Base-by-base conservation (phyloP, 2,113 vertebrate species). In the Hypocryptadius cinnamomeus region DNA sequence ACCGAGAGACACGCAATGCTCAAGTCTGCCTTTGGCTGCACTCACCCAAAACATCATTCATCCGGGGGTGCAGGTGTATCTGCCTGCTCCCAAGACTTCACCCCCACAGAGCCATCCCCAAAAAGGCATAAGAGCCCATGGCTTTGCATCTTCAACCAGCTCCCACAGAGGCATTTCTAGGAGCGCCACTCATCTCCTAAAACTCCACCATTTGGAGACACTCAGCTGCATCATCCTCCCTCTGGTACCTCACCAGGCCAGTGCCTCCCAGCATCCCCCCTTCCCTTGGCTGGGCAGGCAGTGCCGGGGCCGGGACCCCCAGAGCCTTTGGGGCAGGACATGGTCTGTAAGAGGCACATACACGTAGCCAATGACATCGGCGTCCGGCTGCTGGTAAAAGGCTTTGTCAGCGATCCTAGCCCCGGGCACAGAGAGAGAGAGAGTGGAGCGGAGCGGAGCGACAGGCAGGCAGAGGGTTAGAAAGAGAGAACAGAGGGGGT, bases 311-410 rank as follows among this genome's bases (percentile, higher is more conserved):
- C 6, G 2, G 57, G 73, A 50, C 9, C 60, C 87, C 61, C 33
- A 21, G 85, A 30, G 40, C 57, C 84, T n/a, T 44, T 0, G 0
- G 76, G 69, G 61, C 91, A 94, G 83, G 65, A 89, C 53, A 80
- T 1, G 19, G 79, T 96, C 87, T 88, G 92, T 92, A 95, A 88
- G 96, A 95, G 95, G 97, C 98, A 99, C 99, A 91, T 99, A 99
- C 99, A 99, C 98, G 84, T 99, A 98, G 98, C 99, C 99, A 98
- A 99, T 99, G 97, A 98, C 97, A 95, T 99, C 99, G 98, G 99
- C 99, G 98, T 99, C 98, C 98, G 99, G 98, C 97, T 99, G 99
- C 98, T 99, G 98, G 99, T 99, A 99, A 99, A 99, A 99, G 97
- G 98, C 98, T 98, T 99, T 99, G 98, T 99, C 99, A 98, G 98